Evolutionary conservation across 2,797 vertebrate species (phyloP).

Genomic region (Peromyscus nudipes): DNA sequence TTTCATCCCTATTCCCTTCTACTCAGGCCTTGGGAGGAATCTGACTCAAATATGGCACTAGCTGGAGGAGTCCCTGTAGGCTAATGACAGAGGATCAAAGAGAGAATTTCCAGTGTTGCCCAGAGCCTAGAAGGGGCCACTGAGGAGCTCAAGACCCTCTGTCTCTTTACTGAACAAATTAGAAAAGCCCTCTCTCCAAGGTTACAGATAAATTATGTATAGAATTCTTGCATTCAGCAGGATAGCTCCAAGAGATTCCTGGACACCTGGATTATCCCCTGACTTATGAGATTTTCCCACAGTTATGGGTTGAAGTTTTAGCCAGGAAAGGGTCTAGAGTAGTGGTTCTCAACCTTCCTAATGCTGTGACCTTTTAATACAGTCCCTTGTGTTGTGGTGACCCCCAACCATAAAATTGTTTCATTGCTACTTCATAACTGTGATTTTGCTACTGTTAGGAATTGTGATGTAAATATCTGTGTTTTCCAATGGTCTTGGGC

Average conservation of each 20-base stretch:
- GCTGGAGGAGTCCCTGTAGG: not conserved
- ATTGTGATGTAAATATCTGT: not conserved
- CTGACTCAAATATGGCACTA: not conserved
- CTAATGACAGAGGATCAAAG: not conserved
- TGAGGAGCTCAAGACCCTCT: not conserved
- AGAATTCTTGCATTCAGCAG: conserved; percentile 51
- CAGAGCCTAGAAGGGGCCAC: not conserved
- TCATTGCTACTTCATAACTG: not conserved
- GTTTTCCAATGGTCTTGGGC: not conserved
- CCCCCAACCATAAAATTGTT: not conserved
- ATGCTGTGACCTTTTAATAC: not conserved
- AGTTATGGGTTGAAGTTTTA: not conserved
- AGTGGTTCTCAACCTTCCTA: not conserved
- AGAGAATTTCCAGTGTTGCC: not conserved
- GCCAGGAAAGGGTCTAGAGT: not conserved
- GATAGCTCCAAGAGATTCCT: not conserved
- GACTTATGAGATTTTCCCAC: not conserved
- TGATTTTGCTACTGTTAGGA: not conserved
- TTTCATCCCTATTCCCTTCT: not conserved
- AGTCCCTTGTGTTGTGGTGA: not conserved
- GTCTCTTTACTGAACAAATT: not conserved
- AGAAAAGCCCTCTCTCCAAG: conserved; percentile 19
- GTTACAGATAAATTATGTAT: conserved; percentile 70
- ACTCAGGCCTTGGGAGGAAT: not conserved
- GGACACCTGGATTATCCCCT: not conserved